Evolutionary conservation across 2,888 invertebrate genomes (phyloP).

Genomic region (Cataglyphis rosenhaueri): DNA sequence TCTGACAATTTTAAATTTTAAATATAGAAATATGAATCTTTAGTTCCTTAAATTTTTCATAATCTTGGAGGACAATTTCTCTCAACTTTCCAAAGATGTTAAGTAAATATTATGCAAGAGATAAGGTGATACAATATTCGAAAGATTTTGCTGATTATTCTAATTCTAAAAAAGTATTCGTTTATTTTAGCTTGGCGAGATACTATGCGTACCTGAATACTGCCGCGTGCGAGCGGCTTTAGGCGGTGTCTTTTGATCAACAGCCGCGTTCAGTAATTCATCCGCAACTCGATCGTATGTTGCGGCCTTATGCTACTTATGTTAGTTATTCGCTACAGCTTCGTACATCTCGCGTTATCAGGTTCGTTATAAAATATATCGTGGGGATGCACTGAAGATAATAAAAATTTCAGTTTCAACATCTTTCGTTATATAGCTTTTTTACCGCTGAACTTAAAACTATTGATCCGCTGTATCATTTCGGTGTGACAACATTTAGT

Average conservation of each 20-base stretch:
- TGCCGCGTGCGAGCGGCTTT: constrained; percentile 64
- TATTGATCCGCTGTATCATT: neutral
- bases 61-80: neutral
- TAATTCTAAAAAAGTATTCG: constrained; percentile 3
- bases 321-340: neutral
- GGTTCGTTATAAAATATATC: constrained; percentile 6
- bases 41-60: neutral
- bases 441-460: neutral
- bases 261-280: constrained; percentile 80
- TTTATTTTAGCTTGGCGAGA: neutral
- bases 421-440: neutral
- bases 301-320: constrained; percentile 46
- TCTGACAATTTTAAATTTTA: neutral
- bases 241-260: constrained; percentile 79
- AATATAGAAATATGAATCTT: neutral
- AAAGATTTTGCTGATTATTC: neutral
- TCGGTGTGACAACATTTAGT: neutral
- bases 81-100: neutral
- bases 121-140: neutral
- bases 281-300: constrained; percentile 76
- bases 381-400: neutral
- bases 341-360: constrained; percentile 1
- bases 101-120: neutral
- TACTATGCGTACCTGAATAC: constrained; percentile 5
- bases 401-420: neutral